Evolutionary conservation across 2,113 vertebrate genomes (phyloP).

Genomic region (Ptychochromis oligacanthus): DNA sequence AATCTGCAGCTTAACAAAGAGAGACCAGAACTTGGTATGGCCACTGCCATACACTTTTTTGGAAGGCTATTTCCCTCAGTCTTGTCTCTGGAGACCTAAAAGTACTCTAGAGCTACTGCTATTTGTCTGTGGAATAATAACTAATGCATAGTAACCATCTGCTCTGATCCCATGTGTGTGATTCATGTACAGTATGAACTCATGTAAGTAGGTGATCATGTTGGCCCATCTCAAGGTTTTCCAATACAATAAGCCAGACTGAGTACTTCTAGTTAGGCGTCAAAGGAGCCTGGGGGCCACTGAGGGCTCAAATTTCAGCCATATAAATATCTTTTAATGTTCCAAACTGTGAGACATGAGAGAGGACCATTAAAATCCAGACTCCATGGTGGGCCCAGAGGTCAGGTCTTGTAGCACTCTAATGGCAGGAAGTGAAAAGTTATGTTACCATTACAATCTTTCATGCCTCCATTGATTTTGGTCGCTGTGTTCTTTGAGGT

Average conservation of each 20-base stretch:
- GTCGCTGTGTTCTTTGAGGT: no score
- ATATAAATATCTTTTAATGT: conserved; percentile 20
- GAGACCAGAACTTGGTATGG: no score
- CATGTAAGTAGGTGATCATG: background rate
- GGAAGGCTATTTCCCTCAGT: background rate
- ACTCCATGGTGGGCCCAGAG: conserved; percentile 5
- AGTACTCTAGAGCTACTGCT: background rate
- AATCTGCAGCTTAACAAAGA: no score
- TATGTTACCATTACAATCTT: no score
- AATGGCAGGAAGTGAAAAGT: no score
- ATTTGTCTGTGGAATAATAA: background rate
- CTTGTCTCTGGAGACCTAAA: background rate
- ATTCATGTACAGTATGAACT: background rate
- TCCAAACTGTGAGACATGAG: conserved; percentile 2
- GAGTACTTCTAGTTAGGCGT: conserved; percentile 24
- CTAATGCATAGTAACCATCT: conserved; percentile 24
- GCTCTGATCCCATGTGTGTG: conserved; percentile 22
- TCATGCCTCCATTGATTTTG: no score
- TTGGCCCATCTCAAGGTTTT: background rate
- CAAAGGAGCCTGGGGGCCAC: conserved; percentile 6
- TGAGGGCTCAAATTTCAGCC: conserved; percentile 34
- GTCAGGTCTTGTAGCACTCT: background rate
- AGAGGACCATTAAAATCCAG: conserved; percentile 20
- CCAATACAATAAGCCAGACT: background rate
- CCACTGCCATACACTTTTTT: background rate